Base-by-base conservation (phyloP, 1,140 invertebrate species). In the Megathymus violae region DNA sequence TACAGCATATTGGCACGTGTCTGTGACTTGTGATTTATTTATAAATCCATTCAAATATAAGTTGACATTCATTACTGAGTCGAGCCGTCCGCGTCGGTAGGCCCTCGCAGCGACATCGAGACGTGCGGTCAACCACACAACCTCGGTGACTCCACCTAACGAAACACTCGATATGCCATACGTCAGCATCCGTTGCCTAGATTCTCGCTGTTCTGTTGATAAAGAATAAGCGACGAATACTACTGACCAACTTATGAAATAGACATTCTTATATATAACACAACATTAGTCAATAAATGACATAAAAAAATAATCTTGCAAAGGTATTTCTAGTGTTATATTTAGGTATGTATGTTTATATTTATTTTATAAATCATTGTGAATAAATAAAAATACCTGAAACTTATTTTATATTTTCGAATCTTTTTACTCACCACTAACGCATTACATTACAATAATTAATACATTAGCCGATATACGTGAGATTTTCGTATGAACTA, bases 61-160 rank as follows among this genome's bases (percentile, higher is more conserved):
- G 34, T 3, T 19, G n/a, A 27, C n/a, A 25, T 52, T 40, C 34
- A 9, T 47, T 19, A 4, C 19, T 38, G 10, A 16, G 50, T 22
- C 50, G 40, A n/a, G n/a, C n/a, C n/a, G n/a, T n/a, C n/a, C n/a
- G 27, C 1, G 48, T 52, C 34, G 50, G 50, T 40, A 52, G 50
- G 10, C 50, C 50, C 16, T 40, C 50, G n/a, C n/a, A n/a, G 16
- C 34, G 67, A 76, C 54, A 52, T 62, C 51, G 54, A 76, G 73
- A 50, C 43, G n/a, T 76, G 73, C 44, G 73, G 73, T 73, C 59
- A 72, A 76, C 73, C 73, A 66, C 73, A 75, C 52, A 59, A 41
- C 69, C 62, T 61, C 54, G 27, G 52, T 41, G 43, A 64, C 41
- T 54, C 52, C 60, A 52, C 19, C 40, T n/a, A 64, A 27, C 36